Base-by-base conservation (phyloP, 2,113 vertebrate species). In the Delphinapterus leucas region DNA sequence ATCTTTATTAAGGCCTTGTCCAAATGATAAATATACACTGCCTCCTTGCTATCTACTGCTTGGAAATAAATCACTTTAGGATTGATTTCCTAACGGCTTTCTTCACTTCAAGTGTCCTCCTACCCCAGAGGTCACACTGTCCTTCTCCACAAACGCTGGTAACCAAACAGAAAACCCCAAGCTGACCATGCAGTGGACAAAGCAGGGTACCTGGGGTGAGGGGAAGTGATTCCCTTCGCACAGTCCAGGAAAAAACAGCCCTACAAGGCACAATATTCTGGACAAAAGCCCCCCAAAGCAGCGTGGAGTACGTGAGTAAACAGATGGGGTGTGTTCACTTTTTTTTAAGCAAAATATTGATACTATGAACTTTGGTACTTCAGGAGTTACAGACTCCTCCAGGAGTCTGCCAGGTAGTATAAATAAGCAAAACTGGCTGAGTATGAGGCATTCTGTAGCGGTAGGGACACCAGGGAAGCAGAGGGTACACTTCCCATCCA, bases 1-100 rank as follows among this genome's bases (percentile, higher is more conserved):
- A 98, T 99, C 98, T 99, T 99, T 99, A 99, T 99, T 99, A 99
- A 98, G 98, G 98, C 96, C 98, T 98, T 99, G 99, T 98, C 99
- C 97, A 98, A 98, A 98, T 99, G 99, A 99, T 99, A 98, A 99
- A 99, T 99, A 98, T 96, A 97, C 3, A 88, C 97, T 98, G 98
- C 97, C 97, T 98, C 74, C 96, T 98, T 98, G 98, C 97, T 98
- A 98, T 98, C 98, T 99, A 98, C 98, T 98, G 98, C 97, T 98
- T 98, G 98, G 98, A 99, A 99, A 99, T 99, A 98, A 99, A 99
- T 99, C 98, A 98, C 98, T 98, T 99, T 98, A 98, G 98, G 98
- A 99, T 99, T 99, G 99, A 99, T 99, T 99, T 98, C 98, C 97
- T 98, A 98, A 98, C 53, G 95, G 97, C 96, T 98, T 98, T 97